phyloP scores from a whole-genome alignment of 2,888 invertebrate genomes.

The Fragum sueziense region DNA sequence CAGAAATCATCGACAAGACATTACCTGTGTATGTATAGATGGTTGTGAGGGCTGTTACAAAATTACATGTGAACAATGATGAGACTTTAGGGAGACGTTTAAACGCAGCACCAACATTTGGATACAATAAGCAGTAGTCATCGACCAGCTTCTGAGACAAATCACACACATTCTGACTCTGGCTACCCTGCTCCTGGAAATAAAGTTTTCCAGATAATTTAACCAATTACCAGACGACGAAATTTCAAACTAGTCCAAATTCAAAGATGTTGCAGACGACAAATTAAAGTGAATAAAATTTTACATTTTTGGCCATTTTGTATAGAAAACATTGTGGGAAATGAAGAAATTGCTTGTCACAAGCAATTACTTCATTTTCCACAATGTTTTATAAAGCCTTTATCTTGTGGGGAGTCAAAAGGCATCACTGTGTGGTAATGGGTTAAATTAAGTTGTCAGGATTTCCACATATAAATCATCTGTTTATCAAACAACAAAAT shows the following conservation, averaged over 20 bases:
- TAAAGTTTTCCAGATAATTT: no score
- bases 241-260: not conserved
- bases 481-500: not conserved
- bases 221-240: not conserved
- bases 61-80: constrained; percentile 93
- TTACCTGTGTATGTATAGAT: constrained; percentile 85
- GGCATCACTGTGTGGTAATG: no score
- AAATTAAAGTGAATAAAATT: not conserved
- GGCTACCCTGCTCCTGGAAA: constrained; percentile 89
- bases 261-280: not conserved
- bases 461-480: not conserved
- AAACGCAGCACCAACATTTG: constrained; percentile 88
- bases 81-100: constrained; percentile 89
- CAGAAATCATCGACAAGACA: constrained; percentile 92
- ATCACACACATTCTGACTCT: constrained; percentile 89
- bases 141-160: constrained; percentile 90
- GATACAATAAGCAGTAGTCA: constrained; percentile 92
- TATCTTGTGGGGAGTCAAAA: no score
- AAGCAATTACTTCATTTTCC: not conserved
- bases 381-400: not conserved
- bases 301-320: not conserved
- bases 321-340: not conserved
- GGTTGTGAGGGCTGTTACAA: constrained; percentile 92
- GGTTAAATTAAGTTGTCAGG: no score
- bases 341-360: not conserved